Percentiles rank a stretch among this genome's conserved stretches.
Conservation (phyloP, 2,888 invertebrate species). For the Eilema caniola region DNA sequence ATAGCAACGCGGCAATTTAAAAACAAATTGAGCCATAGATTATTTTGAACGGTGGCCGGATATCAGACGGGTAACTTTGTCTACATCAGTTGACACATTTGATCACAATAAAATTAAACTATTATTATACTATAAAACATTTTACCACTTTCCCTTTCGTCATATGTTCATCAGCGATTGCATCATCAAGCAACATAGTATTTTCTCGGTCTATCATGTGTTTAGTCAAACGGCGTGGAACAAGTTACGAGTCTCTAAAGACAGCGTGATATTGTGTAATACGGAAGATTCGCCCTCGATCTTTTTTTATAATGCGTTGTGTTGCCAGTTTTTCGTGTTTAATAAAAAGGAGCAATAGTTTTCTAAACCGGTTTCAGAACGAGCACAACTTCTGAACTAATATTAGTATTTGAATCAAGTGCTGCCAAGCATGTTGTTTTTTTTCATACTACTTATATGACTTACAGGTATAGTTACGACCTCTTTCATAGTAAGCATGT, state of each 20-base stretch:
- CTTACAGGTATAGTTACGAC: neutral
- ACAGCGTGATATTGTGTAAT: constrained; percentile 24
- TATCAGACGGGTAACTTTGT: constrained; percentile 1
- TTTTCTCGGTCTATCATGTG: constrained; percentile 43
- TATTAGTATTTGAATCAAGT: neutral
- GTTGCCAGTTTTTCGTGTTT: constrained; percentile 10
- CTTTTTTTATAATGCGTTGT: constrained; percentile 17
- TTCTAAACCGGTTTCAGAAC: constrained; percentile 3
- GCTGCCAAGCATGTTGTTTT: neutral
- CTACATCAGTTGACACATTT: neutral
- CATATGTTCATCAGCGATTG: constrained; percentile 30
- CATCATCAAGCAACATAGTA: constrained; percentile 33
- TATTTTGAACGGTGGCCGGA: neutral
- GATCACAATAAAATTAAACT: constrained; percentile 30
- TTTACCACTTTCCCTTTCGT: constrained; percentile 31
- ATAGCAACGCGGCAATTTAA: neutral
- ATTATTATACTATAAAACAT: constrained; percentile 8
- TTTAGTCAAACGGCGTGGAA: constrained; percentile 44
- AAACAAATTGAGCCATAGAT: neutral
- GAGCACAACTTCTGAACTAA: neutral
- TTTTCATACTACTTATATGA: neutral
- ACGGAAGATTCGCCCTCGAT: constrained; percentile 33
- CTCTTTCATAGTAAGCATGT: neutral
- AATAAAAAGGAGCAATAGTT: constrained; percentile 8
- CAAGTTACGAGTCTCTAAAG: constrained; percentile 33